A percentile compares a stretch with the other conserved stretches of the same genome.
phyloP scores from a whole-genome alignment of 2,888 invertebrate species.

The Caradrina kadenii region DNA sequence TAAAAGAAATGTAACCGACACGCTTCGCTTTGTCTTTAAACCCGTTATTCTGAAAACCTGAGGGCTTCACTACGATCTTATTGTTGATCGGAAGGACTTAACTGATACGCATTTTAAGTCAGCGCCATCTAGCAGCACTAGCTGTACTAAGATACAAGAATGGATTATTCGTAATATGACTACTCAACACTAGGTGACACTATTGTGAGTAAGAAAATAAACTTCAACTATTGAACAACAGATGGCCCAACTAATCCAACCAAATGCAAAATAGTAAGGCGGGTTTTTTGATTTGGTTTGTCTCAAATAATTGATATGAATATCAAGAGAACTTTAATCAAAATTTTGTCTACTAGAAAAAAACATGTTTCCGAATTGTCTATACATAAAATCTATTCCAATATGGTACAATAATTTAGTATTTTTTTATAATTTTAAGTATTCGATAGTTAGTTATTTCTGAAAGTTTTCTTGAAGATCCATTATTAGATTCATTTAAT shows the following conservation, averaged over 20 bases:
- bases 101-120: background rate
- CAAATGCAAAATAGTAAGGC: background rate
- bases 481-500: too few relatives aligned
- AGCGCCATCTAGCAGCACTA: constrained; percentile 23
- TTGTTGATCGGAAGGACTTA: constrained; percentile 9
- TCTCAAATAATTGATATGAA: background rate
- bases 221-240: constrained; percentile 38
- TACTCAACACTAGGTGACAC: constrained; percentile 67
- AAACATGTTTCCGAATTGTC: background rate
- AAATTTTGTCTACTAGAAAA: background rate
- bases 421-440: too few relatives aligned
- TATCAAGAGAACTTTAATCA: background rate
- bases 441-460: too few relatives aligned
- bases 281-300: background rate
- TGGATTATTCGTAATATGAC: background rate
- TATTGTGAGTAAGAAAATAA: background rate
- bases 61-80: too few relatives aligned
- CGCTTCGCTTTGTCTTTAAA: background rate
- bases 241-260: constrained; percentile 28
- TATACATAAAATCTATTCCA: too few relatives aligned
- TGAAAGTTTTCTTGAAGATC: too few relatives aligned
- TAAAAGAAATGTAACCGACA: too few relatives aligned
- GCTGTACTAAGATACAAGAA: background rate
- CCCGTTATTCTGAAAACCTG: background rate
- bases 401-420: too few relatives aligned